Evolutionary conservation across 2,113 vertebrate genomes (phyloP).

Genomic region (Bufo gargarizans): DNA sequence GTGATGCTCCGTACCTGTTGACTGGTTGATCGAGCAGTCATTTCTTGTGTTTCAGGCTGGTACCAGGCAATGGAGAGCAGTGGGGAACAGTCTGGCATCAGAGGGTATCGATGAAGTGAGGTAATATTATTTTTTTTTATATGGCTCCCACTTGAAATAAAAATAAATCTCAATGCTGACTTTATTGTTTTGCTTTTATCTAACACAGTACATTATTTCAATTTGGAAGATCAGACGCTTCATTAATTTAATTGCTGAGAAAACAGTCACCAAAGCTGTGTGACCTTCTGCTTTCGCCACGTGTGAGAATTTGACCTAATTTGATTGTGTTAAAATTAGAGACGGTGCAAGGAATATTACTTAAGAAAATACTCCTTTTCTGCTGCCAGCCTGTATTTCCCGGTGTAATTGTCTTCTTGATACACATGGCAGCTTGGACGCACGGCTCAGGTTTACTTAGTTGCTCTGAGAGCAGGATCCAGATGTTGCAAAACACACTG

Average conservation of each 20-base stretch:
- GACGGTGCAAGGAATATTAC: slow-evolving; percentile 90
- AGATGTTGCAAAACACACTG: slow-evolving; percentile 68
- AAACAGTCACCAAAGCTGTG: slow-evolving; percentile 72
- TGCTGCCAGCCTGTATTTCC: slow-evolving; percentile 83
- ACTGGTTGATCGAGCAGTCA: too few species aligned
- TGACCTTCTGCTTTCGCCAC: slow-evolving; percentile 87
- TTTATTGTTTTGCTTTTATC: background rate
- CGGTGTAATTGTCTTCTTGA: slow-evolving; percentile 69
- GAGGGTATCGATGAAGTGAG: too few species aligned
- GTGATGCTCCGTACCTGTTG: too few species aligned
- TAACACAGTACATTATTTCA: background rate
- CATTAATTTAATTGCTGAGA: background rate
- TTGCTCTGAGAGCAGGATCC: slow-evolving; percentile 66
- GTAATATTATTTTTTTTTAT: too few species aligned
- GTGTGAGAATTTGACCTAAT: slow-evolving; percentile 88
- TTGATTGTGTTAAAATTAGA: slow-evolving; percentile 90
- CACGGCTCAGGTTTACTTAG: slow-evolving; percentile 62
- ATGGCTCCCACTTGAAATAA: too few species aligned
- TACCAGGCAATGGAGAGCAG: too few species aligned
- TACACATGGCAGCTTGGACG: slow-evolving; percentile 67
- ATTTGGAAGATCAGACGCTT: background rate
- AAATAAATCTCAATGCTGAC: too few species aligned
- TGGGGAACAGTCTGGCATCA: too few species aligned
- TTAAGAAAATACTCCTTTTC: slow-evolving; percentile 79
- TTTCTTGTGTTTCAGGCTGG: too few species aligned